Percentiles rank a stretch among this genome's conserved stretches.
phyloP scores from a whole-genome alignment of 2,113 vertebrate species.

The Poicephalus meyeri region DNA sequence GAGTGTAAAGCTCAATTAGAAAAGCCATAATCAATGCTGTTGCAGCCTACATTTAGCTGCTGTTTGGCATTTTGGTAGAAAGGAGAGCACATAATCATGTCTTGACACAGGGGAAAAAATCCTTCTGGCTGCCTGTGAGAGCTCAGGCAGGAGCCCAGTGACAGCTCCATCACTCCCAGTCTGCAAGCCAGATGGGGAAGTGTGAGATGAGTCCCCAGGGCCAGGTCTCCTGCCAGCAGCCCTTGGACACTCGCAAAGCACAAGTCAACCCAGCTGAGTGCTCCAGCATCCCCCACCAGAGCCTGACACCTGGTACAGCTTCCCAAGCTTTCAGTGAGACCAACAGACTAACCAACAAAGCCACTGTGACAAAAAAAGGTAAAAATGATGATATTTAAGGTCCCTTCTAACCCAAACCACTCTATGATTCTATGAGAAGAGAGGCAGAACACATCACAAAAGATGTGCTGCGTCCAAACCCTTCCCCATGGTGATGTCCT shows the following conservation, averaged over 20 bases:
- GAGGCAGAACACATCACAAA: not conserved
- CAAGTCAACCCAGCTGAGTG: not conserved
- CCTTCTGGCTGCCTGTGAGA: not conserved
- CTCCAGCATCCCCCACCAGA: not conserved
- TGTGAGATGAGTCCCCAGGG: not conserved
- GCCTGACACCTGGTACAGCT: not conserved
- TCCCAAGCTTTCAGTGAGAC: not conserved
- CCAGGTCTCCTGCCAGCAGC: not conserved
- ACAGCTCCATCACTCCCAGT: not conserved
- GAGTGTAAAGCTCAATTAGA: conserved; percentile 16
- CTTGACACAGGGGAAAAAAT: conserved; percentile 5
- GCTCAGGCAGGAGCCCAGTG: not conserved
- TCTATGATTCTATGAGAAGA: not conserved
- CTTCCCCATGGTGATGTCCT: not conserved
- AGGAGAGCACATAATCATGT: not conserved
- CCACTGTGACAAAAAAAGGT: not conserved
- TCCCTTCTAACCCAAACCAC: not conserved
- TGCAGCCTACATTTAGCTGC: conserved; percentile 24
- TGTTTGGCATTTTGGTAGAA: not conserved
- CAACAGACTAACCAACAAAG: not conserved
- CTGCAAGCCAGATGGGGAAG: fast-evolving
- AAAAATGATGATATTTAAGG: not conserved
- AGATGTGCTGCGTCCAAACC: not conserved
- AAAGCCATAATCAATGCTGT: not conserved
- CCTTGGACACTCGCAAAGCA: not conserved